Conservation (phyloP, 2,113 vertebrate species). For the Peromyscus californicus region DNA sequence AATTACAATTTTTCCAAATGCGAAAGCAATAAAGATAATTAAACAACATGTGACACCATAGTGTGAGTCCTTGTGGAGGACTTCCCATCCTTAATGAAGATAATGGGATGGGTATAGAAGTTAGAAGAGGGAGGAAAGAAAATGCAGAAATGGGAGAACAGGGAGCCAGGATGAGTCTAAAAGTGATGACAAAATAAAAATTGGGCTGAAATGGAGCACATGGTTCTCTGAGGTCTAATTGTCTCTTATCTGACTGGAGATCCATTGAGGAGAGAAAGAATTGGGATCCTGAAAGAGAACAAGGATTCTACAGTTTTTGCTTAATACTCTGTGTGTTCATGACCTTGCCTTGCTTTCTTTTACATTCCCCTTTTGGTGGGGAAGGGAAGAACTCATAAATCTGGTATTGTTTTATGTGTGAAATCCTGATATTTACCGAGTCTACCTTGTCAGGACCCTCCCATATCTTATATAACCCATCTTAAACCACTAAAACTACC, state of each 20-base stretch:
- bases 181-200: neutral
- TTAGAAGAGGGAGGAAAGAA: slow-evolving; percentile 38
- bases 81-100: slow-evolving; percentile 42
- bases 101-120: slow-evolving; percentile 17
- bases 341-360: neutral
- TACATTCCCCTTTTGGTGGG: neutral
- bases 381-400: neutral
- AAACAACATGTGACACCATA: slow-evolving; percentile 36
- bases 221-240: neutral
- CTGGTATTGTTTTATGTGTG: neutral
- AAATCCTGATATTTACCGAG: neutral
- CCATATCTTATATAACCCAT: neutral
- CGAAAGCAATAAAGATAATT: slow-evolving; percentile 74
- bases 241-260: neutral
- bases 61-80: slow-evolving; percentile 54
- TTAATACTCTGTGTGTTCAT: neutral
- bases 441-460: neutral
- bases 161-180: neutral
- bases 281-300: neutral
- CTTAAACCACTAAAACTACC: neutral
- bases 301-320: neutral
- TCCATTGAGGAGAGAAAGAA: neutral
- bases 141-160: neutral
- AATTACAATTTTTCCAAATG: slow-evolving; percentile 73
- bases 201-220: neutral